Conservation (phyloP, 2,113 vertebrate genomes). For the Gopherus flavomarginatus region DNA sequence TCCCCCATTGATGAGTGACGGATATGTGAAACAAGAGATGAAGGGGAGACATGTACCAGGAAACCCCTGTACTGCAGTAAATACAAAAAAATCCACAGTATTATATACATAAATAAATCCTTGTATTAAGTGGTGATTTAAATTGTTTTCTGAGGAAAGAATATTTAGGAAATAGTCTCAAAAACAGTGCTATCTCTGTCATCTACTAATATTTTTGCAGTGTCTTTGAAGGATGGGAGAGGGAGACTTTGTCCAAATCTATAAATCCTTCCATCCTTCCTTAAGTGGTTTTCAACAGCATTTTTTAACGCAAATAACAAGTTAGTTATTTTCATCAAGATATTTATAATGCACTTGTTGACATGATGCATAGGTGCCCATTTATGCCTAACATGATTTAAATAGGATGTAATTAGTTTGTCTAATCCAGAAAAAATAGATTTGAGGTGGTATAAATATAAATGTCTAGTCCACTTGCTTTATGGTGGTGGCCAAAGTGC, state of each 20-base stretch:
- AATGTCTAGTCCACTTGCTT: background rate
- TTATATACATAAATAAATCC: background rate
- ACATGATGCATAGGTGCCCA: background rate
- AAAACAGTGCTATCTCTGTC: background rate
- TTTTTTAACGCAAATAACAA: background rate
- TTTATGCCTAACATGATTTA: background rate
- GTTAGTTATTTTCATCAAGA: background rate
- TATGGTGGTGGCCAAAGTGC: background rate
- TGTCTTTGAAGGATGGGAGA: background rate
- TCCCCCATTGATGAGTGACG: too few species aligned
- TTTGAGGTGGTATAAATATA: background rate
- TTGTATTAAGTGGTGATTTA: background rate
- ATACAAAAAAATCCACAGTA: too few species aligned
- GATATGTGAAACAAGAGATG: too few species aligned
- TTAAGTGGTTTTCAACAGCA: background rate
- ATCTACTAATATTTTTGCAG: background rate
- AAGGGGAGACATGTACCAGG: too few species aligned
- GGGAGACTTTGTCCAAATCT: background rate
- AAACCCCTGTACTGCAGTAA: too few species aligned
- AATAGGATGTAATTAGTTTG: background rate
- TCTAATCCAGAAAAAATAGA: background rate
- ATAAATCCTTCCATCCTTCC: background rate
- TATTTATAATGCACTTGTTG: background rate
- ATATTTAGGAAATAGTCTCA: background rate
- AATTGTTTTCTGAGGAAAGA: background rate